These are phyloP conservation scores for Drosophila fungiperda DNA, from an alignment of 2,888 invertebrate genomes.

Conservation along the genomic window DNA sequence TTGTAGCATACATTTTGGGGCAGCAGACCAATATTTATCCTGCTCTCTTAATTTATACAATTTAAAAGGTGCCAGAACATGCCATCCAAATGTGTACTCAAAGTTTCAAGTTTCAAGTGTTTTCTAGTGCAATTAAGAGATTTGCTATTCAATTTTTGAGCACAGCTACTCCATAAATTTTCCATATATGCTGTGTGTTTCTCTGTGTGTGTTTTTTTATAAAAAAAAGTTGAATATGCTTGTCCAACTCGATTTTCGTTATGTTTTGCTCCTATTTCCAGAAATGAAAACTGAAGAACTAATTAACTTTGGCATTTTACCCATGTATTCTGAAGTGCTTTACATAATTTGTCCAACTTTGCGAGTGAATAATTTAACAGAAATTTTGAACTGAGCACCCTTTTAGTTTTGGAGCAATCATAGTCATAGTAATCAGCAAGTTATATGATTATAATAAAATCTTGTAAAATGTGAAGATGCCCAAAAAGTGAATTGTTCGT, in stretches of 20 bases:
- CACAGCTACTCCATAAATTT: neutral
- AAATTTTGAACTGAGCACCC: conserved; percentile 7
- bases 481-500: conserved; percentile 30
- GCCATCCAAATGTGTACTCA: neutral
- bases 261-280: neutral
- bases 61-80: conserved; percentile 7
- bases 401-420: conserved; percentile 12
- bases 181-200: neutral
- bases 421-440: conserved; percentile 24
- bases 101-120: neutral
- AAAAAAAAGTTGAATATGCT: neutral
- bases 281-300: conserved; percentile 9
- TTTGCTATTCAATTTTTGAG: neutral
- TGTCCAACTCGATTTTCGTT: neutral
- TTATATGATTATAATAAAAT: conserved; percentile 40
- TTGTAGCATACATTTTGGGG: conserved; percentile 26
- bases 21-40: neutral
- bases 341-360: conserved; percentile 29
- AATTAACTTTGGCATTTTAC: conserved; percentile 25
- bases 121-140: neutral
- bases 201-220: too few relatives aligned
- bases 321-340: conserved; percentile 19
- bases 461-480: conserved; percentile 23
- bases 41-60: conserved; percentile 40
- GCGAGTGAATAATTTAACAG: conserved; percentile 29